Conservation (phyloP, 2,113 vertebrate species). For the Gracilinanus agilis region DNA sequence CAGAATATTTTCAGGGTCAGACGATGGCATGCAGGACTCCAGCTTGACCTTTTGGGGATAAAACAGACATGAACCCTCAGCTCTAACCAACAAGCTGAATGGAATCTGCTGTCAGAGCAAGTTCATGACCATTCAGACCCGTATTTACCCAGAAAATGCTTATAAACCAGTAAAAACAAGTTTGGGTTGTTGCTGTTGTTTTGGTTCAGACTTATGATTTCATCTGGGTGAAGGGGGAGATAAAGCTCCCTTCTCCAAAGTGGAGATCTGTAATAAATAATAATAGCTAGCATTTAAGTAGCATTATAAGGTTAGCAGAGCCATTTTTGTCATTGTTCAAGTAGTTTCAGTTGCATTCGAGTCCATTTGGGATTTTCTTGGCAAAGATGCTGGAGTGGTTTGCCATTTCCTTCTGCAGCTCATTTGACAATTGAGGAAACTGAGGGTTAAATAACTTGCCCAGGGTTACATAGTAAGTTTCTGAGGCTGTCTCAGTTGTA, state of each 20-base stretch:
- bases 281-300: neutral
- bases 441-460: too few relatives aligned
- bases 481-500: too few relatives aligned
- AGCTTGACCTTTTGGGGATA: neutral
- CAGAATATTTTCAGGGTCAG: conserved; percentile 29
- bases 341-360: too few relatives aligned
- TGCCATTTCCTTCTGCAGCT: too few relatives aligned
- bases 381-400: too few relatives aligned
- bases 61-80: neutral
- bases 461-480: too few relatives aligned
- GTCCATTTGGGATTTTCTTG: too few relatives aligned
- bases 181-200: neutral
- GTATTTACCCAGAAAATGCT: neutral
- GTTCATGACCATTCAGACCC: neutral
- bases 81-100: neutral
- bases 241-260: neutral
- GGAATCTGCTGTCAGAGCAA: neutral
- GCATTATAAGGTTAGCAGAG: neutral
- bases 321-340: neutral
- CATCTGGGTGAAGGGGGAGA: neutral
- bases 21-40: accelerated
- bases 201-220: neutral
- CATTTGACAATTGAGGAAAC: too few relatives aligned
- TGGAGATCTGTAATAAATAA: neutral
- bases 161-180: neutral